Evolutionary conservation across 2,888 invertebrate species (phyloP).

Genomic region (Ethmia dodecea): DNA sequence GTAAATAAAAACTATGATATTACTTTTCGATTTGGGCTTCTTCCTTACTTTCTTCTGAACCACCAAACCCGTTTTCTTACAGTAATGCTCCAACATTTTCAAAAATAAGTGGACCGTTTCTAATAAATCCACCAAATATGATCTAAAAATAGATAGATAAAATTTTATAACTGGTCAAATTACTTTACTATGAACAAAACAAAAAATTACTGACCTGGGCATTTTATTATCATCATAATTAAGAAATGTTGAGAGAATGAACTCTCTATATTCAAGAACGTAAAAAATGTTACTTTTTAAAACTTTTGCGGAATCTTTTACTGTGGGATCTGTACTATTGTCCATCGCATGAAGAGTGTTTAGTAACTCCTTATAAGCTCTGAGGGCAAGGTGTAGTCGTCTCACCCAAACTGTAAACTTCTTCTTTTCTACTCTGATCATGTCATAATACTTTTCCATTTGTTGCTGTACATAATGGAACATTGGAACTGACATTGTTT

Average conservation of each 20-base stretch:
- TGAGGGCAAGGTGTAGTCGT: conserved; percentile 89
- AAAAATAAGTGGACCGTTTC: conserved; percentile 94
- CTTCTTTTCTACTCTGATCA: conserved; percentile 92
- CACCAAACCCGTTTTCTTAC: conserved; percentile 80
- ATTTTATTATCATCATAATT: conserved; percentile 91
- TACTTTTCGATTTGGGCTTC: conserved; percentile 69
- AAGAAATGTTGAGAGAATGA: conserved; percentile 87
- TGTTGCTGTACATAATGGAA: conserved; percentile 97
- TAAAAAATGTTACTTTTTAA: conserved; percentile 96
- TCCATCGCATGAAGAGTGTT: conserved; percentile 91
- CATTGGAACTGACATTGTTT: conserved; percentile 93
- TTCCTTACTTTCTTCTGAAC: conserved; percentile 82
- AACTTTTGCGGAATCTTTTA: conserved; percentile 88
- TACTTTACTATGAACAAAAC: neutral
- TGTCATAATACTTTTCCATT: conserved; percentile 90
- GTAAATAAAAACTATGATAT: too few relatives aligned
- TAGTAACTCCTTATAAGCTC: conserved; percentile 90
- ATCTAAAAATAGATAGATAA: conserved; percentile 53
- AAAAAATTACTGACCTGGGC: conserved; percentile 76
- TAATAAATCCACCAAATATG: conserved; percentile 90
- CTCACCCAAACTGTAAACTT: conserved; percentile 89
- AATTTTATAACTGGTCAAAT: neutral
- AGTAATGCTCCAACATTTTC: conserved; percentile 90
- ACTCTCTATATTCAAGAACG: conserved; percentile 95
- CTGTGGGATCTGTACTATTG: conserved; percentile 81